A percentile compares a stretch with the other conserved stretches of the same genome.
Evolutionary conservation across 2,888 invertebrate species (phyloP).

Genomic region (Halocaridina rubra): DNA sequence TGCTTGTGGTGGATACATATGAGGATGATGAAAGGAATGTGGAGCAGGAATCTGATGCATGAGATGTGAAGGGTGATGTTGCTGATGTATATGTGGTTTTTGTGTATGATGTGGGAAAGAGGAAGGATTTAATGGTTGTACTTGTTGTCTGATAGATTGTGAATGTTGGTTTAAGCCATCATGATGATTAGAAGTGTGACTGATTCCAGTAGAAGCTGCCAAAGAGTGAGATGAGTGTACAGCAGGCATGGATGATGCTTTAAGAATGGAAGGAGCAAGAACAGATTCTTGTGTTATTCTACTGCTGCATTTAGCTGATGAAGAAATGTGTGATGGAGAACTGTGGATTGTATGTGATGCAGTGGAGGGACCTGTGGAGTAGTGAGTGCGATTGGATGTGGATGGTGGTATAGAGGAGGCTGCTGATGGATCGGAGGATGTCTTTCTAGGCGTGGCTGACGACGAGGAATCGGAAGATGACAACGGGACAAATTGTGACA

Average conservation of each 20-base stretch:
- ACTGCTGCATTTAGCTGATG: not conserved
- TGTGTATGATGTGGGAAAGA: not conserved
- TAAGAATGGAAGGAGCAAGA: not conserved
- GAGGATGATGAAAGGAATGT: not conserved
- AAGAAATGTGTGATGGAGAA: conserved; percentile 16
- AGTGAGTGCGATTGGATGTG: not conserved
- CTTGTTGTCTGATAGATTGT: not conserved
- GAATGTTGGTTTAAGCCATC: conserved; percentile 7
- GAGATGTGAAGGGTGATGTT: not conserved
- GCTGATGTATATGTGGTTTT: not conserved
- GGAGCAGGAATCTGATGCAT: not conserved
- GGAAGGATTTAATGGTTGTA: not conserved
- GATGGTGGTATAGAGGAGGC: conserved; percentile 12
- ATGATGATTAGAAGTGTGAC: not conserved
- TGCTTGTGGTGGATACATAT: conserved; percentile 18
- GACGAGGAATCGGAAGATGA: conserved; percentile 49
- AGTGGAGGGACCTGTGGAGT: not conserved
- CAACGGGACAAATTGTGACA: conserved; percentile 57
- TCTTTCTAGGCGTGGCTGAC: conserved; percentile 36
- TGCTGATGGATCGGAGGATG: conserved; percentile 21
- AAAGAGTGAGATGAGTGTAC: not conserved
- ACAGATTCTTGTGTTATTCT: not conserved
- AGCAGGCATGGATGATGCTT: not conserved
- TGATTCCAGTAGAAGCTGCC: not conserved
- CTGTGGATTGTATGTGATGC: not conserved